Conservation (phyloP, 2,888 invertebrate species). For the Limnephilus lunatus region DNA sequence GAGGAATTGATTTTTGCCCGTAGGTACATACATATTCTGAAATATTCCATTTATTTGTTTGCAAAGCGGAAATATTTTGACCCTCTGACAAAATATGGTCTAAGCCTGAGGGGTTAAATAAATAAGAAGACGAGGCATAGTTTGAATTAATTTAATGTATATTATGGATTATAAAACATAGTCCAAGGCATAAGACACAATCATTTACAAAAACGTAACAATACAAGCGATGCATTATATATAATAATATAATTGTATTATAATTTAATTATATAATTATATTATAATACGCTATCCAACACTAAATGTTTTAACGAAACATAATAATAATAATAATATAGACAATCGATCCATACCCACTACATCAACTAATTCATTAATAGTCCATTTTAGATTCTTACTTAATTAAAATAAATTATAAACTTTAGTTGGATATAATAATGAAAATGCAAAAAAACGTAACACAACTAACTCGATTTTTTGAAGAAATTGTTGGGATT, state of each 20-base stretch:
- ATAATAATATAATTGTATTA: neutral
- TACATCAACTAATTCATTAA: neutral
- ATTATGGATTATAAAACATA: slow-evolving; percentile 12
- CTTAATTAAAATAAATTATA: neutral
- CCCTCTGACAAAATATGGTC: too few species aligned
- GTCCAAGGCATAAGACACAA: slow-evolving; percentile 24
- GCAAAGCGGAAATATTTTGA: too few species aligned
- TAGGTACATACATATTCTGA: too few species aligned
- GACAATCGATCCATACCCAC: neutral
- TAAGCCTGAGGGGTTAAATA: neutral
- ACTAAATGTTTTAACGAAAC: slow-evolving; percentile 18
- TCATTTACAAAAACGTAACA: slow-evolving; percentile 31
- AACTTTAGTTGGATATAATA: neutral
- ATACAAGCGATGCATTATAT: slow-evolving; percentile 7
- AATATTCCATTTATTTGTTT: too few species aligned
- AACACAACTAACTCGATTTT: neutral
- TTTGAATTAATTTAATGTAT: slow-evolving; percentile 27
- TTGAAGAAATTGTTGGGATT: neutral
- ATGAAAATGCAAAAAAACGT: neutral
- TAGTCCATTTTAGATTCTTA: neutral
- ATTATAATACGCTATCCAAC: slow-evolving; percentile 8
- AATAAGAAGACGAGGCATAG: neutral
- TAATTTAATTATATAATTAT: neutral
- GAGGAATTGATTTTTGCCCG: too few species aligned
- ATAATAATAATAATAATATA: slow-evolving; percentile 14